Percentiles rank a stretch among this genome's conserved stretches.
phyloP scores from a whole-genome alignment of 2,797 vertebrate genomes.

The Philypnodon macrostomus region DNA sequence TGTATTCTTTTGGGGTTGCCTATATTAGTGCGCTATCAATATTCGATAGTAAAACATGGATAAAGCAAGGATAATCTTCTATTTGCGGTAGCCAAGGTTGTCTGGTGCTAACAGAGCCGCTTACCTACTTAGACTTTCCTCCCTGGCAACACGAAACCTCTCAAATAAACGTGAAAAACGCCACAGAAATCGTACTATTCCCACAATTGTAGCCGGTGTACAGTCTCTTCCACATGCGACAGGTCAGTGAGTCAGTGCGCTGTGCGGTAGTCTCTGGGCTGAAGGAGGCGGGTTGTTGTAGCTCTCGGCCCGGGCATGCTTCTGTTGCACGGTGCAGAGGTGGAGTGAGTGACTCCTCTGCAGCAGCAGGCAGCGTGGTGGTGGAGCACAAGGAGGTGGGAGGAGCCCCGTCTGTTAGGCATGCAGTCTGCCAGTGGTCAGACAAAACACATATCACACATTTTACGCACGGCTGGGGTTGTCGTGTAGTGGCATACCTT shows the following conservation, averaged over 20 bases:
- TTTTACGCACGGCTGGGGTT: neutral
- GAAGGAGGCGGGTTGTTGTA: slow-evolving; percentile 9
- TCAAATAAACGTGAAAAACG: slow-evolving; percentile 8
- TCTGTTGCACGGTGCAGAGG: slow-evolving; percentile 48
- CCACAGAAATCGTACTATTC: neutral
- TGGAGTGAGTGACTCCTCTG: slow-evolving; percentile 55
- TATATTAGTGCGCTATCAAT: neutral
- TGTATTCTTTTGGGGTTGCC: too few relatives aligned
- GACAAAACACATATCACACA: neutral
- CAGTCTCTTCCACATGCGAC: slow-evolving; percentile 27
- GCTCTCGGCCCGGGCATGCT: slow-evolving; percentile 20
- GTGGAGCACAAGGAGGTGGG: slow-evolving; percentile 53
- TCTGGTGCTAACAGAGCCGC: slow-evolving; percentile 28
- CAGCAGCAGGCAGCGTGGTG: slow-evolving; percentile 39
- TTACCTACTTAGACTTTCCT: slow-evolving; percentile 70
- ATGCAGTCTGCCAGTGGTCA: slow-evolving; percentile 40
- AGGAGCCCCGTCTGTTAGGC: slow-evolving; percentile 58
- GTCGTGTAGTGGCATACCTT: slow-evolving; percentile 6
- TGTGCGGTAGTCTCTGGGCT: neutral
- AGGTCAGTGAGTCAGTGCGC: slow-evolving; percentile 24
- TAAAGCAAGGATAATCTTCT: neutral
- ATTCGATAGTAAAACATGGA: neutral
- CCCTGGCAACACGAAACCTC: slow-evolving; percentile 57
- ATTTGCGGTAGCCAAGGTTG: slow-evolving; percentile 39
- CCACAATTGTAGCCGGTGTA: slow-evolving; percentile 8